Base-by-base conservation (phyloP, 1,140 invertebrate species). In the Drosophila aff. region DNA sequence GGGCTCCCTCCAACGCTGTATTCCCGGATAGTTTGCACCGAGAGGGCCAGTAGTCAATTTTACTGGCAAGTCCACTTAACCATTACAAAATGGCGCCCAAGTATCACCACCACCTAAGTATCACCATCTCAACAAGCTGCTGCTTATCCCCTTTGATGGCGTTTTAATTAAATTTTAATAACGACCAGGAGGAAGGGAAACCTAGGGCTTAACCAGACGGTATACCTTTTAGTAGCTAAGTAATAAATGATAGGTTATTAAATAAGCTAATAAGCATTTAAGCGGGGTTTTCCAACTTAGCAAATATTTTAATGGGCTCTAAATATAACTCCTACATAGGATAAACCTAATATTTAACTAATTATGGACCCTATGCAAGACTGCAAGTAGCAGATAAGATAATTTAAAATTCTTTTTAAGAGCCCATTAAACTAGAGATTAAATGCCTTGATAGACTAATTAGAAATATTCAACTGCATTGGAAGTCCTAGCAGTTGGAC, bases 141-240 rank as follows among this genome's bases (percentile, higher is more conserved):
- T 85, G 64, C 18, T 36, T 55, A 55, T 55, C 52, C 74, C 36
- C 11, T 50, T 85, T 81, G 58, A 85, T 85, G 65, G 58, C 33
- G 65, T 79, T 85, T 85, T 86, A 85, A 85, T 85, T 78, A 67
- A 81, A 81, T 78, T 74, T 78, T 71, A 86, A 78, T 76, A 74
- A 65, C 60, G 68, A 63, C 7, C 18, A 15, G 40, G 23, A 59
- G 26, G 44, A 23, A 28, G 49, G 10, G 18, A 26, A 16, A 52
- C 41, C 18, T 31, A 26, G 13, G 46, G 18, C 47, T 23, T 13
- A 65, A 21, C 3, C 40, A 23, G 44, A 38, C 23, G 26, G 38
- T 31, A 64, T 28, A 66, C 38, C 16, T 65, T 61, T 49, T 66
- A 38, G 23, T 21, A 21, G 21, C 23, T 36, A 46, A 33, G 9